Evolutionary conservation across 2,113 vertebrate species (phyloP), one percentile per base, ranked within the genome.

Genomic region (Eublepharis macularius): DNA sequence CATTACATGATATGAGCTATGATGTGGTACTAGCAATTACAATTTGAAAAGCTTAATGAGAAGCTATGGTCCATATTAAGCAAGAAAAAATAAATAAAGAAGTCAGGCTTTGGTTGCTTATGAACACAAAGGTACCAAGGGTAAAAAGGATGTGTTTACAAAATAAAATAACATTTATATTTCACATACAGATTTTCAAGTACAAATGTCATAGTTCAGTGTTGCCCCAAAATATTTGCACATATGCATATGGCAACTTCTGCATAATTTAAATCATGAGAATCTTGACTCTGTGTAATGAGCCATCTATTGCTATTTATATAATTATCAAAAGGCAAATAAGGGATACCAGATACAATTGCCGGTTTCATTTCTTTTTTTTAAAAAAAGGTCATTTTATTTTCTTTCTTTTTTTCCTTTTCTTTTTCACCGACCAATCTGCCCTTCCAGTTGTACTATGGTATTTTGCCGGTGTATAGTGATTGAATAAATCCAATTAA

Each of bases 211-310:
- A 63, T n/a, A 68, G 32, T 1, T 45, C n/a, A n/a, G 60, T 9
- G 26, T 80, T 80, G 29, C 26, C 60, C 57, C 36, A 75, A 45
- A 65, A 32, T n/a, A 17, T 11, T n/a, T 21, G 4, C 39, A 77
- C 39, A 14, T 68, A 84, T 77, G 70, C 66, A 78, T 41, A 78
- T 70, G 65, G 16, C 66, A 85, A 85, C 17, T 6, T 36, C 29
- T 36, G 36, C 29, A 85, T 69, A 79, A 79, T 79, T 72, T 57
- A 79, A 78, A 21, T 78, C 72, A 79, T 16, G 45, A 85, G 39
- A 4, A 79, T 6, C 54, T 79, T 85, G 19, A 36, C 39, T 79
- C 43, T 34, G 26, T 43, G 32, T 21, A 34, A 17, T 60, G 66
- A 85, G 54, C 70, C n/a, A 78, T 60, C 12, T 11, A 45, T 21